A percentile compares a stretch with the other conserved stretches of the same genome.
phyloP scores from a whole-genome alignment of 2,797 vertebrate species.

The Poecilia gillii region DNA sequence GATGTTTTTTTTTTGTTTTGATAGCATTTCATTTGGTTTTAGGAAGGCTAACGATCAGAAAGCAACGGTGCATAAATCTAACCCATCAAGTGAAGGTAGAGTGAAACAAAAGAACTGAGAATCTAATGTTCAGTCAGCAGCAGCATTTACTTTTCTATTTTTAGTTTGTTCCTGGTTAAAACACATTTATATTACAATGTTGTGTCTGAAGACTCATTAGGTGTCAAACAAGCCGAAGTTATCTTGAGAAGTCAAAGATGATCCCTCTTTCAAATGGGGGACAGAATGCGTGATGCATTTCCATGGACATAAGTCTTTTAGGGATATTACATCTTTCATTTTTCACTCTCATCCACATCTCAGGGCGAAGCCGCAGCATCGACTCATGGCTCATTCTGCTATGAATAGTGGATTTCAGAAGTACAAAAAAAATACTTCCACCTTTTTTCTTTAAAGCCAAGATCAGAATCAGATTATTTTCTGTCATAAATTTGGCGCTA shows the following conservation, averaged over 20 bases:
- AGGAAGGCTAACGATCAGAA: neutral
- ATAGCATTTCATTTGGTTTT: conserved; percentile 26
- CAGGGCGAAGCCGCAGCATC: conserved; percentile 28
- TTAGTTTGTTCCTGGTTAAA: conserved; percentile 9
- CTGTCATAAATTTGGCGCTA: conserved; percentile 16
- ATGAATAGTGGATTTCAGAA: conserved; percentile 10
- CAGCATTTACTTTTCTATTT: neutral
- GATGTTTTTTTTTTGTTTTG: conserved; percentile 22
- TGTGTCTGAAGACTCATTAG: neutral
- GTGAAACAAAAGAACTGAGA: conserved; percentile 4
- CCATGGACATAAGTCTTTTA: conserved; percentile 27
- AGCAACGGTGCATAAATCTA: neutral
- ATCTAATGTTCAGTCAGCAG: conserved; percentile 9
- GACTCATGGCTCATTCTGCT: conserved; percentile 12
- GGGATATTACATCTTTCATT: conserved; percentile 16
- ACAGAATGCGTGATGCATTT: conserved; percentile 5
- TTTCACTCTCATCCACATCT: conserved; percentile 9
- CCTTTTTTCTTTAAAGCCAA: conserved; percentile 20
- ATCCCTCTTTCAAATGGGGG: neutral
- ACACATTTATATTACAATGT: neutral
- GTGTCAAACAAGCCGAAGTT: neutral
- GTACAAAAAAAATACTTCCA: conserved; percentile 10
- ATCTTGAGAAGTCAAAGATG: neutral
- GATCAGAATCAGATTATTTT: conserved; percentile 21
- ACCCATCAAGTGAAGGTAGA: neutral